Base-by-base conservation (phyloP, 2,797 vertebrate genomes). In the Gila robusta region DNA sequence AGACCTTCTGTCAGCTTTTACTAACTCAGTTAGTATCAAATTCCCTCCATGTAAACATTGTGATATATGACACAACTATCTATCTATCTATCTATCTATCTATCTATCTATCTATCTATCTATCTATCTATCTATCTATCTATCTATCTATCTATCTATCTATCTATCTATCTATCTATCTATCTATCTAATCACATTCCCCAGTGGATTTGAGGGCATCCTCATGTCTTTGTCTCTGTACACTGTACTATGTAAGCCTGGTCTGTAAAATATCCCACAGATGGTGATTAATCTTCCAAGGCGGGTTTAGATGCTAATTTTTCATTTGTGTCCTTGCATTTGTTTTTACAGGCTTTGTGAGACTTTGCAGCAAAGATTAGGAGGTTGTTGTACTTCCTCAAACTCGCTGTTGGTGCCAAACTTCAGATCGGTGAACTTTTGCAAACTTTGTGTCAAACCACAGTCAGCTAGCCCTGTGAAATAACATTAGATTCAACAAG, bases 301-400 rank as follows among this genome's bases (percentile, higher is more conserved):
- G 35, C 21, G 32, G 41, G 37, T 56, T 74, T 44, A 83, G 49
- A 32, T 26, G 19, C 64, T 70, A 16, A 62, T 84, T 83, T 81
- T 62, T 80, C 82, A 73, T 26, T 23, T 72, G 26, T 84, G 52
- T 78, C 23, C 54, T 87, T 62, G 8, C 39, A 2, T 76, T 76
- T 87, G 77, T 79, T 87, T 84, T 86, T 74, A 69, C 56, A 86
- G 35, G 69, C 79, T 73, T 87, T 39, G 56, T 79, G 54, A 72
- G 17, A 69, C 44, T 76, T 80, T 54, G 59, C 37, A 59, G 66
- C 79, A 26, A 81, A 69, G 72, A 66, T 79, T 41, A 41, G n/a
- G 49, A 19, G 79, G 86, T 77, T 66, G 26, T 70, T 87, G 71
- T 59, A 73, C 74, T 85, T 82, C 28, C 76, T 81, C 23, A 86